Evolutionary conservation across 1,140 invertebrate genomes (phyloP).

Genomic region (Leptopilina boulardi): DNA sequence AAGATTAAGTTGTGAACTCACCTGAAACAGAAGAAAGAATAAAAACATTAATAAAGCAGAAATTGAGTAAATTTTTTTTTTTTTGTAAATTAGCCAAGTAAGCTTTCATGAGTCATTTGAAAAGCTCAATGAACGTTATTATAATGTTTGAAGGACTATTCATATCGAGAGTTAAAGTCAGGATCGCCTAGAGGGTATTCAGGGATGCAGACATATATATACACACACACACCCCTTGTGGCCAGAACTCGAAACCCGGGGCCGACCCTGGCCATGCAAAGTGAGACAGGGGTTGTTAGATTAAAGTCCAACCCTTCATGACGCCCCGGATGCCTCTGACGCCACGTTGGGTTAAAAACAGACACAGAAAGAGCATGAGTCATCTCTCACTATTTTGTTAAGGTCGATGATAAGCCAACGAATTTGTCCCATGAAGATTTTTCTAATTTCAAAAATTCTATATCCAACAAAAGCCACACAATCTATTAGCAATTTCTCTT

Average conservation of each 20-base stretch:
- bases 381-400: constrained; percentile 59
- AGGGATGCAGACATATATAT: constrained; percentile 44
- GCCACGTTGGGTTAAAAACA: constrained; percentile 71
- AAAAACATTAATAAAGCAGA: neutral
- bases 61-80: neutral
- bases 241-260: constrained; percentile 55
- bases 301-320: constrained; percentile 62
- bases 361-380: constrained; percentile 69
- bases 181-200: constrained; percentile 53
- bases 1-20: neutral
- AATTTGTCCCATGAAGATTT: neutral
- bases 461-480: too few species aligned
- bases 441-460: neutral
- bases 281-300: constrained; percentile 62
- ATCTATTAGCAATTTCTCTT: neutral
- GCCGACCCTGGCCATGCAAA: constrained; percentile 65
- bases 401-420: constrained; percentile 44
- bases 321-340: constrained; percentile 69
- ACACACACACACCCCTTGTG: constrained; percentile 60
- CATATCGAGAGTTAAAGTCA: constrained; percentile 65
- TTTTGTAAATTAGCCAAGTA: neutral
- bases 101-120: neutral
- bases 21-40: neutral
- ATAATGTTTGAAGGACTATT: constrained; percentile 63
- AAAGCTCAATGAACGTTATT: neutral